Base-by-base conservation (phyloP, 2,797 vertebrate species). In the Sebastes goodei region DNA sequence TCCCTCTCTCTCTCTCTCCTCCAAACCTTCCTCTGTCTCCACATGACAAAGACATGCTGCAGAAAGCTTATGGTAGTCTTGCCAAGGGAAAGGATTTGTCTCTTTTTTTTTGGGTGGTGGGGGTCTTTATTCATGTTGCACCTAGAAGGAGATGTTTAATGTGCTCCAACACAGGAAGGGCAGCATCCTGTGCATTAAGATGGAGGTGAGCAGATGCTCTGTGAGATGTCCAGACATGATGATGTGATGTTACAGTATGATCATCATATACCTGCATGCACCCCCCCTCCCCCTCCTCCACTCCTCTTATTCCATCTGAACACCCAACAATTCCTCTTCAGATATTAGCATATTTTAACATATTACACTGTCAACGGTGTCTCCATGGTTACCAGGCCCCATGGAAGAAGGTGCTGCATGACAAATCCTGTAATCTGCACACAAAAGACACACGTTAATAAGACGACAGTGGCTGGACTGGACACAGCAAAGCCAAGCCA, bases 41-140 rank as follows among this genome's bases (percentile, higher is more conserved):
- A 90, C 93, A 93, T 92, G 85, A 83, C 89, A 90, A 74, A 88
- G 78, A 79, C 86, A 91, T 91, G 87, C 90, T 90, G 91, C 80
- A 82, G 11, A 84, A 82, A 85, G 78, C 38, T 84, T 90, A 75
- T 86, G 59, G 52, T 63, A 73, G 23, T 70, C 72, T 78, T 71
- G 56, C 67, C 27, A 74, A 75, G 60, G 59, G 42, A 84, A 80
- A 35, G 11, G 49, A 14, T 63, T 57, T 70, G 27, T 35, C 4
- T 5, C 33, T 17, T 35, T 8, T 15, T 15, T 5, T 27, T 38
- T 7, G 14, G 8, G 57, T 63, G 61, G 17, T 38, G 52, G 52
- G 6, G 4, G n/a, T 74, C 42, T 84, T 82, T 38, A 23, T 61
- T 73, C 66, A 74, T 46, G 32, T 10, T 66, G 56, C 82, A 78